These are phyloP conservation scores for Bufo bufo DNA, from an alignment of 2,113 vertebrate genomes.

Conservation along the genomic window DNA sequence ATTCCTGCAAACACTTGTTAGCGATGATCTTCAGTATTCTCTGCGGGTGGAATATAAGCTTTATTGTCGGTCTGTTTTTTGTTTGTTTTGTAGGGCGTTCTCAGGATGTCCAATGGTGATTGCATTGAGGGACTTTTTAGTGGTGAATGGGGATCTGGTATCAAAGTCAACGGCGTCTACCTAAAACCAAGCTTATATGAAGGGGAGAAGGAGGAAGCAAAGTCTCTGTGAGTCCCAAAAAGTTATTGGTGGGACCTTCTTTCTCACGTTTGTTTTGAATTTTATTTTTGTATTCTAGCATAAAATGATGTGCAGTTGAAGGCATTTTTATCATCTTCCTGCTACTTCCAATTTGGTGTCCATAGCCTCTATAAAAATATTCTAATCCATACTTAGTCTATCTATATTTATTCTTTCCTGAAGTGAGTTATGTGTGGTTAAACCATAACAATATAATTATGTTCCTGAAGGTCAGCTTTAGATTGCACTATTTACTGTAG, in stretches of 20 bases:
- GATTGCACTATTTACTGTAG: background rate
- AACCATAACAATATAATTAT: background rate
- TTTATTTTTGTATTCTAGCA: background rate
- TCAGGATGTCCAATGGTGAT: slow-evolving; percentile 92
- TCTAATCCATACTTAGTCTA: background rate
- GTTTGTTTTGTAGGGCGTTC: slow-evolving; percentile 76
- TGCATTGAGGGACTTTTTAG: slow-evolving; percentile 92
- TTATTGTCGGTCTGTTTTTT: background rate
- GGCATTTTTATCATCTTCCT: background rate
- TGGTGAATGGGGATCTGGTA: slow-evolving; percentile 94
- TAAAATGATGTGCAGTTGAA: no score
- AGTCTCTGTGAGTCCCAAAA: slow-evolving; percentile 77
- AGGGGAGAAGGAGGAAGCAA: slow-evolving; percentile 83
- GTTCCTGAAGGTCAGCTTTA: background rate
- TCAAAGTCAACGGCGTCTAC: slow-evolving; percentile 93
- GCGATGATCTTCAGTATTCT: no score
- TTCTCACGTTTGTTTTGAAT: background rate
- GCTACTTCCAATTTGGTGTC: background rate
- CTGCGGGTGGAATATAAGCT: background rate
- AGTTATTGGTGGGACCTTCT: background rate
- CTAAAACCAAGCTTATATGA: slow-evolving; percentile 93
- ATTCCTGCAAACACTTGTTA: no score
- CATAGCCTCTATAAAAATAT: background rate
- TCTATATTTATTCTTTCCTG: background rate
- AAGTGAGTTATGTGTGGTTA: background rate